Base-by-base conservation (phyloP, 2,113 vertebrate species). In the Xyrauchen texanus region DNA sequence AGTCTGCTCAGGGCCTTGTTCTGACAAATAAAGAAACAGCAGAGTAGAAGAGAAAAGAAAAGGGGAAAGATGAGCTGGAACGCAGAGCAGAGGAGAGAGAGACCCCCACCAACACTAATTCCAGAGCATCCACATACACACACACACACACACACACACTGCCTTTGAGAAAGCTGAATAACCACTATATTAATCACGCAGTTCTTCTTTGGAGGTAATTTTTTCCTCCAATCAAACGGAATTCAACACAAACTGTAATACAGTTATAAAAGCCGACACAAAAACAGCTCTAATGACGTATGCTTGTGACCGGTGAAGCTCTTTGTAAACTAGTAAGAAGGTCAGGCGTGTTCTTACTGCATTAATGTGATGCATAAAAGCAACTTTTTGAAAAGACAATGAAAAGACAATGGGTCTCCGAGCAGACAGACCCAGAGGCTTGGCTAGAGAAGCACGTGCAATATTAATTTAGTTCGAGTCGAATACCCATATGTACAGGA, bases 1-100 rank as follows among this genome's bases (percentile, higher is more conserved):
- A 92, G 92, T 89, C 78, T 87, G 90, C 90, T 88, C 86, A 70
- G 85, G 90, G 91, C 89, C 84, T 85, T 51, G 65, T 87, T 85
- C 82, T 42, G 84, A 88, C 87, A 88, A 90, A 91, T 84, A 87
- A 88, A 90, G 89, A 88, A 86, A 90, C 75, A 84, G 87, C 86
- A 86, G 84, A 87, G 77, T 72, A 84, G 78, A 84, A 68, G 45
- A 80, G 77, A 84, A 64, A n/a, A 80, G 77, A 84, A 34, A 34
- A 34, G 21, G 21, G 21, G 21, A 3, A 34, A 34, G 21, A 34
- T 34, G 21, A 34, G 21, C 21, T 1, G 21, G 21, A 34, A 34
- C 21, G 21, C 1, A 34, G 21, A 34, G 21, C 21, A 34, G 21
- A 34, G n/a, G 51, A 49, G 21, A 78, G 53, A 77, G 68, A 44